These are phyloP conservation scores for Pilophorus perplexus DNA, from an alignment of 2,888 invertebrate species.

Conservation along the genomic window DNA sequence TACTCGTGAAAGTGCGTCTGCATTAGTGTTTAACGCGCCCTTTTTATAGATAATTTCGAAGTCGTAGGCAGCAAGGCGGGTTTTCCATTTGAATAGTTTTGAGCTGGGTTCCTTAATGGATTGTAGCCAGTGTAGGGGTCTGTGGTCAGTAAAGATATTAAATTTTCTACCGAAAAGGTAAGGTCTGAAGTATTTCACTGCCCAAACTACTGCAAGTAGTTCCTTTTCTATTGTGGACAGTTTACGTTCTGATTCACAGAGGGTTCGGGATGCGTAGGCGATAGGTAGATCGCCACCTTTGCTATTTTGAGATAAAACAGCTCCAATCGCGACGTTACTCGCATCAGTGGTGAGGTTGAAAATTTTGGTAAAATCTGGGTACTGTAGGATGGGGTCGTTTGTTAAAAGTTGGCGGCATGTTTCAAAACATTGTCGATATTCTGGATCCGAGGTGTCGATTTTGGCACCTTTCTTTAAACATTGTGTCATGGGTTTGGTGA, in stretches of 20 bases:
- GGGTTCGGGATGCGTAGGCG: constrained; percentile 50
- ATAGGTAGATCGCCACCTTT: constrained; percentile 51
- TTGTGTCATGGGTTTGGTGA: constrained; percentile 48
- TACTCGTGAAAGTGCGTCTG: constrained; percentile 48
- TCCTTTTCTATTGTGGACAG: constrained; percentile 50
- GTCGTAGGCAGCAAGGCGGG: constrained; percentile 50
- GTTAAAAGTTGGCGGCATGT: constrained; percentile 25
- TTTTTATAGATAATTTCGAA: constrained; percentile 50
- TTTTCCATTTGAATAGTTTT: constrained; percentile 50
- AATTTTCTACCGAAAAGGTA: constrained; percentile 52
- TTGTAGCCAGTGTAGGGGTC: constrained; percentile 51
- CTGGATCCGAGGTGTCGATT: constrained; percentile 30
- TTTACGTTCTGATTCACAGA: constrained; percentile 49
- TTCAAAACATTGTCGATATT: constrained; percentile 23
- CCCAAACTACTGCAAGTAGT: constrained; percentile 52
- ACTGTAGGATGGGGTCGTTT: constrained; percentile 45
- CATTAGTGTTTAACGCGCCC: constrained; percentile 50
- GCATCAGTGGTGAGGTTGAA: constrained; percentile 51
- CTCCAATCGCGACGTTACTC: constrained; percentile 50
- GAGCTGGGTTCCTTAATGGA: constrained; percentile 50
- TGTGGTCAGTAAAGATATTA: constrained; percentile 51
- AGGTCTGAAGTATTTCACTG: constrained; percentile 51
- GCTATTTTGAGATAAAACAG: constrained; percentile 48
- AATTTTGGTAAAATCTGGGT: constrained; percentile 49
- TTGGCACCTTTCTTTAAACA: constrained; percentile 47